Evolutionary conservation across 2,113 vertebrate genomes (phyloP).

Genomic region (Cololabis saira): DNA sequence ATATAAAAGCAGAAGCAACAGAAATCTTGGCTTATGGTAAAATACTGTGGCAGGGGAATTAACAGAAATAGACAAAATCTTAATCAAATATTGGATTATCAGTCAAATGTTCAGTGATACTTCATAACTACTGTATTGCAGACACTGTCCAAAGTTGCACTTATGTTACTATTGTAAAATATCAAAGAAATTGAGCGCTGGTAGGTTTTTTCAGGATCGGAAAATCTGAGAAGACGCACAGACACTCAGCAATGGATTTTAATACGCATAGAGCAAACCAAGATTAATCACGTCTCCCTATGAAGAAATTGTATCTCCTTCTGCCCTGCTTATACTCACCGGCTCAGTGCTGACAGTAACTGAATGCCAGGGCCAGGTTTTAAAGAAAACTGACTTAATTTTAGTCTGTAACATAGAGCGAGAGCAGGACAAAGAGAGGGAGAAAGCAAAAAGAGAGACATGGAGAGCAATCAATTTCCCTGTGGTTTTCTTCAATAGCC

Average conservation of each 20-base stretch:
- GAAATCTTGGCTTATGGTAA: no score
- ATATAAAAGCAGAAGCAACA: no score
- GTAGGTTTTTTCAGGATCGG: no score
- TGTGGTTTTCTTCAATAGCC: slow-evolving; percentile 79
- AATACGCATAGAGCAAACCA: background rate
- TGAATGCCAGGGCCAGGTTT: slow-evolving; percentile 68
- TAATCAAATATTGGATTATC: no score
- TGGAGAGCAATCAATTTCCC: slow-evolving; percentile 82
- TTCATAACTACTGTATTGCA: no score
- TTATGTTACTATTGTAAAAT: no score
- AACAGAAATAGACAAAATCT: no score
- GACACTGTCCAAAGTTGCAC: no score
- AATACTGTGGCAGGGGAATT: no score
- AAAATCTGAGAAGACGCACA: slow-evolving; percentile 6
- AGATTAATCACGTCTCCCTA: slow-evolving; percentile 28
- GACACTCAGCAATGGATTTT: slow-evolving; percentile 5
- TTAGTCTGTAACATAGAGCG: slow-evolving; percentile 57
- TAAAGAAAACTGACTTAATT: slow-evolving; percentile 78
- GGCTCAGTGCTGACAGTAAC: slow-evolving; percentile 34
- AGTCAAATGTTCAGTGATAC: no score
- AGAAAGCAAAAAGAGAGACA: slow-evolving; percentile 58
- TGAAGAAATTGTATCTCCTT: slow-evolving; percentile 19
- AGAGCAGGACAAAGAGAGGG: slow-evolving; percentile 53
- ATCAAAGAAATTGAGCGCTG: no score
- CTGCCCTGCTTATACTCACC: slow-evolving; percentile 21